Conservation (phyloP, 2,888 invertebrate species). For the Aethes cnicana region DNA sequence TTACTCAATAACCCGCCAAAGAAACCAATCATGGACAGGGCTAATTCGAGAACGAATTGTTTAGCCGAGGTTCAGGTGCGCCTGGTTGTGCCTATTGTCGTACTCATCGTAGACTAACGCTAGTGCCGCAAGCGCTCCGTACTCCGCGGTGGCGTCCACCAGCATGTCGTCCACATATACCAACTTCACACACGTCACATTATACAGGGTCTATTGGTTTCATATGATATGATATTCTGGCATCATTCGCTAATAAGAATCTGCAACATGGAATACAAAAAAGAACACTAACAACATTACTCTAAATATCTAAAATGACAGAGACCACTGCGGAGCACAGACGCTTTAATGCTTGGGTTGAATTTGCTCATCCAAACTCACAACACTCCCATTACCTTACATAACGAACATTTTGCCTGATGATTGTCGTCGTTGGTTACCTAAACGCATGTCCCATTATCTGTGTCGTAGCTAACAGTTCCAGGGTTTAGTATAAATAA, state of each 20-base stretch:
- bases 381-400: conserved; percentile 22
- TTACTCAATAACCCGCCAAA: conserved; percentile 98
- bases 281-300: no score
- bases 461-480: conserved; percentile 19
- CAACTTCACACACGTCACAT: background rate
- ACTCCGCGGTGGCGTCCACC: conserved; percentile 9
- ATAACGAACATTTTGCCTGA: conserved; percentile 22
- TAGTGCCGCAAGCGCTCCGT: conserved; percentile 20
- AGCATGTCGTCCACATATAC: background rate
- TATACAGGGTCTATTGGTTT: no score
- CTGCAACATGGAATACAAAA: no score
- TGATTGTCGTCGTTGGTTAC: conserved; percentile 18
- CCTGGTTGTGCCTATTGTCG: conserved; percentile 36
- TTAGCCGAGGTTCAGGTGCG: conserved; percentile 77
- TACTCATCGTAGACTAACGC: conserved; percentile 28
- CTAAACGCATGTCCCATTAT: conserved; percentile 21
- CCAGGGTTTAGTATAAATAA: background rate
- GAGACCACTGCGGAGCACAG: conserved; percentile 19
- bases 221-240: no score
- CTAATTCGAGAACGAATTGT: conserved; percentile 87
- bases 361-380: conserved; percentile 23
- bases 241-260: no score
- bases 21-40: conserved; percentile 97
- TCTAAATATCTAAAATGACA: background rate
- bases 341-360: conserved; percentile 28